Percentiles rank a stretch among this genome's conserved stretches.
phyloP scores from a whole-genome alignment of 2,113 vertebrate genomes.

The Pardalotus punctatus region DNA sequence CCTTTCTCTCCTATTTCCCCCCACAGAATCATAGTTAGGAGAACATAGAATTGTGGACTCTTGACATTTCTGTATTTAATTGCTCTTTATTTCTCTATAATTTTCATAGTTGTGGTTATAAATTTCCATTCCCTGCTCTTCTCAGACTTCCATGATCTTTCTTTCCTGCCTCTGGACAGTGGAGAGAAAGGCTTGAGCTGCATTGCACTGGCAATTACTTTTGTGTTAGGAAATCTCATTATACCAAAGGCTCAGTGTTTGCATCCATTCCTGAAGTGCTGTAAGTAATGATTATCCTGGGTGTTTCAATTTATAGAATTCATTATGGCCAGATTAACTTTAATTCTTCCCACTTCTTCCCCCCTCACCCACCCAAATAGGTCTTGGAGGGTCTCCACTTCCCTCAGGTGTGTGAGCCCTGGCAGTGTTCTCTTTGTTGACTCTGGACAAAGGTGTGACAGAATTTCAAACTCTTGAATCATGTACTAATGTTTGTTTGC shows the following conservation, averaged over 20 bases:
- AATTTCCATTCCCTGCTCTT: background rate
- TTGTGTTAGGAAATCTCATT: background rate
- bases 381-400: background rate
- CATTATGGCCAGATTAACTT: background rate
- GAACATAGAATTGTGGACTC: background rate
- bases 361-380: background rate
- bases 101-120: background rate
- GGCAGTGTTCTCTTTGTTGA: constrained; percentile 28
- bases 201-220: background rate
- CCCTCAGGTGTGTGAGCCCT: background rate
- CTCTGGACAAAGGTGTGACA: constrained; percentile 42
- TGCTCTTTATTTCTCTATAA: background rate
- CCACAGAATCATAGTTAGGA: background rate
- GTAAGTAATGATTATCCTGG: background rate
- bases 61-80: background rate
- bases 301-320: background rate
- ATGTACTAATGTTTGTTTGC: constrained; percentile 72
- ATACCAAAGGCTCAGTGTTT: background rate
- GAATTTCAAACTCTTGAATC: constrained; percentile 53
- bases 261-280: background rate
- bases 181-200: background rate
- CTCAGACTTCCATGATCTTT: background rate
- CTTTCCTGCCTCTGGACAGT: background rate
- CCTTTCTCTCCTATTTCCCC: background rate
- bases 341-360: background rate